Percentiles rank a stretch among this genome's conserved stretches.
Conservation (phyloP, 2,113 vertebrate genomes). For the Dicaeum eximium region DNA sequence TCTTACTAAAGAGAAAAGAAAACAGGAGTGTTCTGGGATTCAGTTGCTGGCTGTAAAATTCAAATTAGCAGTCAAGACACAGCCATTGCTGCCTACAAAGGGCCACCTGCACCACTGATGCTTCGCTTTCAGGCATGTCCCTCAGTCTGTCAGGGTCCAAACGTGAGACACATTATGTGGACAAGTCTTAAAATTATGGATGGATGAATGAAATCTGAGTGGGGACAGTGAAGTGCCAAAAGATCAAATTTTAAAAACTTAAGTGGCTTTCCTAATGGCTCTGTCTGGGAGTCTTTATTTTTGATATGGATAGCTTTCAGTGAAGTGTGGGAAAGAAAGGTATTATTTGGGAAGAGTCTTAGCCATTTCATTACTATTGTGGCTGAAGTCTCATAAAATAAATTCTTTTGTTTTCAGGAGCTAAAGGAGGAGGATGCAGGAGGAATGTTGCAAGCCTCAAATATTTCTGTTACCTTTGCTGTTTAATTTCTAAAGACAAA, state of each 20-base stretch:
- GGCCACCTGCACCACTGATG: slow-evolving; percentile 7
- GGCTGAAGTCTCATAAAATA: background rate
- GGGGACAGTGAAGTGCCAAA: background rate
- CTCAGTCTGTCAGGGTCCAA: background rate
- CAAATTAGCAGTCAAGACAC: slow-evolving; percentile 61
- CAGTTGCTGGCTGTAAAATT: slow-evolving; percentile 20
- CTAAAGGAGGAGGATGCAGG: background rate
- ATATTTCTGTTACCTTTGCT: background rate
- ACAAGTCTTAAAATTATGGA: background rate
- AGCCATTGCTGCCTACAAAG: slow-evolving; percentile 7
- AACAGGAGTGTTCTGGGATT: slow-evolving; percentile 48
- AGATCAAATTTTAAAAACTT: background rate
- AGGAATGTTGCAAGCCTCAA: background rate
- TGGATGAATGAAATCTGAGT: background rate
- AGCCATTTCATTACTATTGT: background rate
- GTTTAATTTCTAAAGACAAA: background rate
- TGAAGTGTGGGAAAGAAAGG: background rate
- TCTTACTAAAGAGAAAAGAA: slow-evolving; percentile 33
- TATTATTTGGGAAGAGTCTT: background rate
- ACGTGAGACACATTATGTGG: rapidly evolving
- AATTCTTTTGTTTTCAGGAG: background rate
- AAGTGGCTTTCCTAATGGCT: background rate
- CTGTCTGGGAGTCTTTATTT: background rate
- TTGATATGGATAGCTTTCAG: background rate
- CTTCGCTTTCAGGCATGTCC: background rate